Evolutionary conservation across 2,888 invertebrate genomes (phyloP).

Genomic region (Amphiduros pacificus): DNA sequence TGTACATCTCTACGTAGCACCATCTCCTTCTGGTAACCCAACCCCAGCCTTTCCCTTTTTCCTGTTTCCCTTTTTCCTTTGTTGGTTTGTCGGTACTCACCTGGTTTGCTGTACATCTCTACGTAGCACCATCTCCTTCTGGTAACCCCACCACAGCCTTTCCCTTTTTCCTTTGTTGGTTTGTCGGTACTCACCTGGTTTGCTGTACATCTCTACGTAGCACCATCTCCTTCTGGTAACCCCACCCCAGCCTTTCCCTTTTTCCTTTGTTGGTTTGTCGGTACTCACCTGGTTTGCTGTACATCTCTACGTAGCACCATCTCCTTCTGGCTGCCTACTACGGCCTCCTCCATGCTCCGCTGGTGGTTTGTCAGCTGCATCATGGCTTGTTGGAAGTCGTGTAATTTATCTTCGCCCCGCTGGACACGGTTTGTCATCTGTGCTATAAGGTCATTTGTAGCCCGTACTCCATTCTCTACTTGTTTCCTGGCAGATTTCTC

Average conservation of each 20-base stretch:
- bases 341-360: constrained; percentile 53
- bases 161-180: no score
- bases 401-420: constrained; percentile 46
- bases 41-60: constrained; percentile 52
- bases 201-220: constrained; percentile 39
- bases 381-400: no score
- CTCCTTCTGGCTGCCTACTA: constrained; percentile 52
- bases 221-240: constrained; percentile 51
- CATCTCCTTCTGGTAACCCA: constrained; percentile 52
- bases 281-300: constrained; percentile 9
- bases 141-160: no score
- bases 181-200: constrained; percentile 5
- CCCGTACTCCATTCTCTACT: constrained; percentile 49
- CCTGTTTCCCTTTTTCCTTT: no score
- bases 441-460: constrained; percentile 50
- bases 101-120: constrained; percentile 35
- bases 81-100: no score
- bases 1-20: constrained; percentile 40
- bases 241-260: constrained; percentile 2
- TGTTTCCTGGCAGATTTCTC: constrained; percentile 50
- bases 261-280: background rate
- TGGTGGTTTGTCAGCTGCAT: no score
- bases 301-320: constrained; percentile 42
- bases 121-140: constrained; percentile 47
- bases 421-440: constrained; percentile 49